A percentile compares a stretch with the other conserved stretches of the same genome.
Conservation (phyloP, 1,140 invertebrate genomes). For the Bombus huntii region DNA sequence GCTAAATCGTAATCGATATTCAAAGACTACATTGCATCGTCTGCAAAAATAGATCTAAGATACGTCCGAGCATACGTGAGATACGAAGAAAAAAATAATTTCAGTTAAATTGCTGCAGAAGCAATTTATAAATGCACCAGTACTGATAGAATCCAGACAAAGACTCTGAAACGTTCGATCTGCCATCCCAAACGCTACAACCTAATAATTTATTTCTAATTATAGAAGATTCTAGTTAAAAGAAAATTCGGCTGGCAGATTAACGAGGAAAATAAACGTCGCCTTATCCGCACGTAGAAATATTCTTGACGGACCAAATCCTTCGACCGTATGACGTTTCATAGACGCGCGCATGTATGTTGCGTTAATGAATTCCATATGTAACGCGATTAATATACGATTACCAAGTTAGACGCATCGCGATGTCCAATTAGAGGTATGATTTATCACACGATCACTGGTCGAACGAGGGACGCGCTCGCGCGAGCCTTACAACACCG, state of each 20-base stretch:
- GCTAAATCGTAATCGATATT: too few relatives aligned
- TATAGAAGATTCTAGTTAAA: neutral
- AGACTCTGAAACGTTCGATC: too few relatives aligned
- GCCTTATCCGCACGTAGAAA: neutral
- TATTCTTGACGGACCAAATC: neutral
- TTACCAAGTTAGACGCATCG: slow-evolving; percentile 32
- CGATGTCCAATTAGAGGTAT: slow-evolving; percentile 37
- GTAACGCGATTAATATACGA: slow-evolving; percentile 42
- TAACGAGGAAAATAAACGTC: neutral
- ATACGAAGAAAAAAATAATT: too few relatives aligned
- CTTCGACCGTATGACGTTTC: too few relatives aligned
- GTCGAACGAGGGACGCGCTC: neutral
- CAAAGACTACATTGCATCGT: too few relatives aligned
- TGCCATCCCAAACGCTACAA: too few relatives aligned
- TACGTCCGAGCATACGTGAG: too few relatives aligned
- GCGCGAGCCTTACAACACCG: neutral
- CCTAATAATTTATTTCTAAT: too few relatives aligned
- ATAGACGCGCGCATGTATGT: neutral
- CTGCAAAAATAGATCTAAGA: too few relatives aligned
- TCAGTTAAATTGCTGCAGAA: too few relatives aligned
- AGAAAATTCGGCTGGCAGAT: neutral
- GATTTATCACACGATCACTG: slow-evolving; percentile 35
- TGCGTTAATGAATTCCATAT: slow-evolving; percentile 41
- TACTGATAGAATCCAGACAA: too few relatives aligned
- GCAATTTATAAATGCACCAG: too few relatives aligned